Evolutionary conservation across 1,140 invertebrate species (phyloP).

Genomic region (Drosophila simulans): DNA sequence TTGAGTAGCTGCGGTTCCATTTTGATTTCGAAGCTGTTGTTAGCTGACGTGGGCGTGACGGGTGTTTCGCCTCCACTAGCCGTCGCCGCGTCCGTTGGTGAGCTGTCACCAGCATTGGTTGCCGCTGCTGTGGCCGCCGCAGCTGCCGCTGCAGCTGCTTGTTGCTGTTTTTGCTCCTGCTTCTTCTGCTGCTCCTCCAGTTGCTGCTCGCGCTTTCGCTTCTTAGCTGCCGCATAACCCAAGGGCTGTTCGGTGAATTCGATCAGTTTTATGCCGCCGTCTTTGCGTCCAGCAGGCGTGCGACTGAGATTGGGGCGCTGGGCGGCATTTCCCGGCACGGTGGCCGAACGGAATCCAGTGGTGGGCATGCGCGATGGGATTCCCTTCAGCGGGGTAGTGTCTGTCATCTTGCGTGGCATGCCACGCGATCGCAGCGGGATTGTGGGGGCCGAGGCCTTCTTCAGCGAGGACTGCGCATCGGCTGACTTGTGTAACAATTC

Average conservation of each 20-base stretch:
- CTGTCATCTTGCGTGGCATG: slow-evolving; percentile 98
- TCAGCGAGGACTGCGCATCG: slow-evolving; percentile 94
- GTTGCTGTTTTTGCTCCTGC: slow-evolving; percentile 87
- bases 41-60: slow-evolving; percentile 65
- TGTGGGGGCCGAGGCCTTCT: slow-evolving; percentile 94
- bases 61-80: slow-evolving; percentile 52
- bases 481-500: slow-evolving; percentile 96
- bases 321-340: slow-evolving; percentile 85
- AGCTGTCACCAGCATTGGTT: slow-evolving; percentile 57
- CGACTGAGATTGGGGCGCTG: slow-evolving; percentile 85
- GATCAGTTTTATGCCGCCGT: slow-evolving; percentile 96
- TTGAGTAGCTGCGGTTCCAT: slow-evolving; percentile 64
- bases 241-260: slow-evolving; percentile 96
- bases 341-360: slow-evolving; percentile 86
- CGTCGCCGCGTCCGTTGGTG: slow-evolving; percentile 52
- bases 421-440: slow-evolving; percentile 95
- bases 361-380: slow-evolving; percentile 92
- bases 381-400: slow-evolving; percentile 96
- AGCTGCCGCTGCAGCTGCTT: slow-evolving; percentile 85
- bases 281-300: slow-evolving; percentile 89
- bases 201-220: slow-evolving; percentile 88
- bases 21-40: slow-evolving; percentile 78
- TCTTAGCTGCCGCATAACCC: slow-evolving; percentile 88
- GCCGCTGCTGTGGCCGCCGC: slow-evolving; percentile 53
- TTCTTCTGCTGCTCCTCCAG: slow-evolving; percentile 92